Evolutionary conservation across 1,140 invertebrate species (phyloP), one percentile per base, ranked within the genome.

Genomic region (Brachionus koreanus): DNA sequence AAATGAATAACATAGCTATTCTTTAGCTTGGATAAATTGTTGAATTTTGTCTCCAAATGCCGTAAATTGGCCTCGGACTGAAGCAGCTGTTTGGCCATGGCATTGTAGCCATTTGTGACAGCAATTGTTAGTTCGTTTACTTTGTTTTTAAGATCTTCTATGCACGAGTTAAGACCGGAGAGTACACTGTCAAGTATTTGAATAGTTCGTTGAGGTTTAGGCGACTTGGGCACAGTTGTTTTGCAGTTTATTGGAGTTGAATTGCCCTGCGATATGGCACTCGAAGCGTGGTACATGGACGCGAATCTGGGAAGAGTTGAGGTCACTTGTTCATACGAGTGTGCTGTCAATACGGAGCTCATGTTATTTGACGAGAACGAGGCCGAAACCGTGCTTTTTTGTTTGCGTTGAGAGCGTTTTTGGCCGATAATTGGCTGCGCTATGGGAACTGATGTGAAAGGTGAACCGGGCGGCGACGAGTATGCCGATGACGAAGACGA

Each of bases 51-150:
- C 39, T 79, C 76, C 33, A 79, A 43, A 23, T 65, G 76, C 43
- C 76, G 35, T 29, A 79, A 5, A 65, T 79, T 61, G 10, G 76
- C 16, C 35, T 79, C 76, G 25, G 76, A 79, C 39, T 79, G 76
- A 13, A 79, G 39, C 0, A 79, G 19, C n/a, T 79, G 76, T 25
- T 79, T 79, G 25, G 76, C 49, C 76, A 79, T 79, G 37, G 76
- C 76, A 65, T 57, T 79, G 29, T 79, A 79, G 16, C 76, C 76
- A 43, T 79, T 57, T n/a, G 49, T 79, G 6, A 79, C 76, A 39
- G 76, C 76, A 5, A 61, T 16, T 23, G 49, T 79, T 23, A 79
- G 35, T 12, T 79, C 76, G 23, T 25, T 16, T 3, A 79, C 49
- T 79, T 79, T 79, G 12, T 57, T 57, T 25, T 19, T 57, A 19